These are phyloP conservation scores for Paragorgia papillata DNA, from an alignment of 92 coral and sea anemone genomes.

Conservation along the genomic window DNA sequence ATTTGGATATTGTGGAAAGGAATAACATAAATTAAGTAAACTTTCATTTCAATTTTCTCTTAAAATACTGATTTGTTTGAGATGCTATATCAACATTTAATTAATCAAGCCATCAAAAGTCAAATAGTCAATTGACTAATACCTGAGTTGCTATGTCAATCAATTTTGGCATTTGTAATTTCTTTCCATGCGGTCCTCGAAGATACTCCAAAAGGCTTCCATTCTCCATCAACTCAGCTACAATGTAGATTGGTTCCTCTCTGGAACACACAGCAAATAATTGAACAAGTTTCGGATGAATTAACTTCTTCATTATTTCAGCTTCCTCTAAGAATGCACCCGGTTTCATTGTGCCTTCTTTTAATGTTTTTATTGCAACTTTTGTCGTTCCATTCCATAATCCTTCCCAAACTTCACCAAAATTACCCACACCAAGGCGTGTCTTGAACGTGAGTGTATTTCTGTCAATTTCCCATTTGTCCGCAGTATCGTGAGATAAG, in stretches of 20 bases:
- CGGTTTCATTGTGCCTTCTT: slow-evolving; percentile 91
- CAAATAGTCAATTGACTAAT: background rate
- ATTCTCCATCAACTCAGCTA: slow-evolving; percentile 90
- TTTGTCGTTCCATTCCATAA: slow-evolving; percentile 92
- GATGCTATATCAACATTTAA: too few species aligned
- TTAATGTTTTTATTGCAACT: slow-evolving; percentile 91
- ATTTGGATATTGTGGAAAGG: too few species aligned
- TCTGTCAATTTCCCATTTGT: slow-evolving; percentile 88
- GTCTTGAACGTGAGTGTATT: slow-evolving; percentile 63
- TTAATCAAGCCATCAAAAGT: too few species aligned
- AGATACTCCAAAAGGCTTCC: slow-evolving; percentile 89
- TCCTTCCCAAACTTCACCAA: slow-evolving; percentile 98
- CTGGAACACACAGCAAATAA: slow-evolving; percentile 89
- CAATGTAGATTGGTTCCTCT: slow-evolving; percentile 94
- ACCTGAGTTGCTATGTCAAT: slow-evolving; percentile 86
- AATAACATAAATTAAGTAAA: too few species aligned
- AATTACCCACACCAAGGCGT: slow-evolving; percentile 93
- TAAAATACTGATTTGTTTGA: too few species aligned
- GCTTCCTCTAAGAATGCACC: slow-evolving; percentile 91
- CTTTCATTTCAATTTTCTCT: too few species aligned
- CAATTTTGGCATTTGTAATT: slow-evolving; percentile 53
- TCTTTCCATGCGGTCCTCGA: slow-evolving; percentile 75
- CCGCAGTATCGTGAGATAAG: slow-evolving; percentile 83
- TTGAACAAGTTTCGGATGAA: slow-evolving; percentile 88
- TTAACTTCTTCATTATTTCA: slow-evolving; percentile 92